Percentiles rank a stretch among this genome's conserved stretches.
phyloP scores from a whole-genome alignment of 1,140 invertebrate genomes.

The Ooceraea biroi region DNA sequence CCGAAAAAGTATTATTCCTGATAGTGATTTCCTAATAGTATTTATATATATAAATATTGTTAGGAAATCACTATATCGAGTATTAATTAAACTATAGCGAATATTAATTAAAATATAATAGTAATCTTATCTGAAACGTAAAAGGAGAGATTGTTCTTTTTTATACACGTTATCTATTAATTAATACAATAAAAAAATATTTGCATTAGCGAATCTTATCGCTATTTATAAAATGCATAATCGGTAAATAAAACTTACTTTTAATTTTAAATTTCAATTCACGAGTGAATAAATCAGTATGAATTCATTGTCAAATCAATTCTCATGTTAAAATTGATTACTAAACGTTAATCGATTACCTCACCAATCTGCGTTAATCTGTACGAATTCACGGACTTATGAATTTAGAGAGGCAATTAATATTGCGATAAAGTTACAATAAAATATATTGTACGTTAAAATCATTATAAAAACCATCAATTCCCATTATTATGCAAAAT shows the following conservation, averaged over 20 bases:
- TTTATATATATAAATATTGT: too few species aligned
- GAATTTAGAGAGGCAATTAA: not conserved
- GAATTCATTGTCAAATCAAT: slow-evolving; percentile 12
- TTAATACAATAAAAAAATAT: not conserved
- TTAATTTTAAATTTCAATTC: not conserved
- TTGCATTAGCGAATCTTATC: not conserved
- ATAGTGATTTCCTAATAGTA: too few species aligned
- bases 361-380: not conserved
- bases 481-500: not conserved
- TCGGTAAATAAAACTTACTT: not conserved
- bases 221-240: not conserved
- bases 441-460: not conserved
- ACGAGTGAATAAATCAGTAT: not conserved
- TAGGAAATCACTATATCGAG: too few species aligned
- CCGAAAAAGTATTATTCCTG: too few species aligned
- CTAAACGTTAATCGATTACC: slow-evolving; percentile 14
- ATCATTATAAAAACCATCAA: not conserved
- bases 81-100: too few species aligned
- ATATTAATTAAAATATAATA: too few species aligned
- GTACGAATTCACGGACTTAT: not conserved
- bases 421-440: not conserved
- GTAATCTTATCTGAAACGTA: too few species aligned
- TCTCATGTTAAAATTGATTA: slow-evolving; percentile 7
- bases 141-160: too few species aligned
- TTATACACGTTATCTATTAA: not conserved